A percentile compares a stretch with the other conserved stretches of the same genome.
These are phyloP conservation scores for Crambe crambe DNA, from an alignment of 37 sponge, comb jelly and placozoan species.

Conservation along the genomic window DNA sequence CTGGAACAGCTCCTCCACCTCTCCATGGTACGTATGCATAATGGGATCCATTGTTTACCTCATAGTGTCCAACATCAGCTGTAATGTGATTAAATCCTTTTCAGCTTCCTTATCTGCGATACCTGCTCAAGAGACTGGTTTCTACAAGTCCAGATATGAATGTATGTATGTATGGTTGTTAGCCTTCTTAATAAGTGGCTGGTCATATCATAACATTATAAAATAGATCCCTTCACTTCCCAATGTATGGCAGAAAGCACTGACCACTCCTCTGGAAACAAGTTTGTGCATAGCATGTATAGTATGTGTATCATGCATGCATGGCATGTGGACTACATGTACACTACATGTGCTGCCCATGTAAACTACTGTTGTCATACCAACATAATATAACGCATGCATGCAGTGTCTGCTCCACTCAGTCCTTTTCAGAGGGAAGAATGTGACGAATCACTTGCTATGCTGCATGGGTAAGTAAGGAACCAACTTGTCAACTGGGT, in stretches of 20 bases:
- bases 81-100: neutral
- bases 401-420: neutral
- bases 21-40: constrained; percentile 22
- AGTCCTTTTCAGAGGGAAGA: neutral
- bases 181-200: neutral
- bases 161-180: neutral
- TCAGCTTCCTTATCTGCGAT: neutral
- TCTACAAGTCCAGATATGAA: neutral
- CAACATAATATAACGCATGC: neutral
- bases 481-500: neutral
- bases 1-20: constrained; percentile 25
- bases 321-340: neutral
- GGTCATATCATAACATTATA: too few species aligned
- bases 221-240: constrained; percentile 22
- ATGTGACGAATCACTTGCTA: constrained; percentile 4
- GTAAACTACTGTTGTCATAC: neutral
- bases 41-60: neutral
- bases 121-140: constrained; percentile 2
- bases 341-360: neutral
- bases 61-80: neutral
- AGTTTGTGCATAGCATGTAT: constrained; percentile 13
- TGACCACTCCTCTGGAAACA: constrained; percentile 15
- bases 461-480: neutral
- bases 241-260: constrained; percentile 18
- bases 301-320: neutral